Evolutionary conservation across 2,888 invertebrate species (phyloP), one percentile per base, ranked within the genome.

Genomic region (Lobophora halterata): DNA sequence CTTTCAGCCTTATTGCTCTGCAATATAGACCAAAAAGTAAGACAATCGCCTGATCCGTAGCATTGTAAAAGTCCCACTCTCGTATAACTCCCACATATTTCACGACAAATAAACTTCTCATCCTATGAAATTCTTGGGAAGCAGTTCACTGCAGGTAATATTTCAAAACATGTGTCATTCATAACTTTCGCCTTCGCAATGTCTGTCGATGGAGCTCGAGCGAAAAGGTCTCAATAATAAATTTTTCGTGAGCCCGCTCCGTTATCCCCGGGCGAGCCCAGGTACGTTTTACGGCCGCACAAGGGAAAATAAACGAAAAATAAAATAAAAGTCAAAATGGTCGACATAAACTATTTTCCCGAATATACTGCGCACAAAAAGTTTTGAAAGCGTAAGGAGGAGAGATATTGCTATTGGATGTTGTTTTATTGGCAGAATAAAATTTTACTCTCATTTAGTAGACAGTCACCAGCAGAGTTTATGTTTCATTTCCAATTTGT

Each of bases 121-220:
- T 82, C 79, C 75, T 64, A 78, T 79, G 79, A 82, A 83, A 80
- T 79, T 74, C 71, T 68, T 63, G 65, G 71, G 75, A 65, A 79
- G 79, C 78, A 78, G 80, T 81, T 81, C 76, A 78, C 71, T 83
- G 79, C 80, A 81, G 83, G 86, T 82, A 83, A 87, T 87, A 86
- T 87, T 86, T 87, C 87, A 86, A 87, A 87, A 87, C 86, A 87
- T 85, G 82, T 86, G 86, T 87, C 86, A 86, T 87, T 87, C 86
- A 86, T 86, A 87, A 87, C 82, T 87, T 87, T 83, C 77, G 72
- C 85, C 74, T 82, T 82, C 80, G 86, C 85, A 86, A 86, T 87
- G 86, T 87, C 85, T 85, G 86, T 85, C 87, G 85, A 86, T 85
- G 80, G 82, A 79, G 76, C 75, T 66, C 71, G 72, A 77, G 81